These are phyloP conservation scores for Leptonema lineaticorne DNA, from an alignment of 1,140 invertebrate species.

Conservation along the genomic window DNA sequence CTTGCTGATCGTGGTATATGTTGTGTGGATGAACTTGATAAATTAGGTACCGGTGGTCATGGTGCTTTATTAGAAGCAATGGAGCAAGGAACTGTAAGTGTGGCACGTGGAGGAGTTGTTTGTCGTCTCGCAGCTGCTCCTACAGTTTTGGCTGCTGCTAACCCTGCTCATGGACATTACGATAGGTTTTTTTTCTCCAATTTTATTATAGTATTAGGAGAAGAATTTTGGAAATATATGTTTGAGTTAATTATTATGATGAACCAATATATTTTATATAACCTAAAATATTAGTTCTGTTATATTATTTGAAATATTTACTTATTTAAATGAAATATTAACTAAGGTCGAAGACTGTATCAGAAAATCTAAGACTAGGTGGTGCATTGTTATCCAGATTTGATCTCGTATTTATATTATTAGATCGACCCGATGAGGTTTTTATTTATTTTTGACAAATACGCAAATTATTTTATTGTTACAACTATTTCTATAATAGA, in stretches of 20 bases:
- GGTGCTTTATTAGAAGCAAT: constrained; percentile 84
- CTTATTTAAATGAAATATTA: background rate
- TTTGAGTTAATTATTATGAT: background rate
- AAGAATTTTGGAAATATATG: background rate
- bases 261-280: background rate
- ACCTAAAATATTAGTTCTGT: background rate
- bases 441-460: constrained; percentile 41
- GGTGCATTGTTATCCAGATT: constrained; percentile 87
- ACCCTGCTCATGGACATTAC: constrained; percentile 87
- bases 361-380: constrained; percentile 87
- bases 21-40: constrained; percentile 96
- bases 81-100: constrained; percentile 90
- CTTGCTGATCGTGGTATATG: constrained; percentile 85
- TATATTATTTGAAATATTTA: background rate
- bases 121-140: constrained; percentile 78
- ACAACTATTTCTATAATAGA: background rate
- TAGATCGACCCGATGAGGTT: constrained; percentile 77
- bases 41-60: constrained; percentile 66
- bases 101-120: constrained; percentile 84
- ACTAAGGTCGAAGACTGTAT: constrained; percentile 74
- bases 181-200: constrained; percentile 54
- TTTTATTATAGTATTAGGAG: constrained; percentile 36
- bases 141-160: constrained; percentile 88
- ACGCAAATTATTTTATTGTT: constrained; percentile 40
- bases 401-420: constrained; percentile 88